These are phyloP conservation scores for Alosa alosa DNA, from an alignment of 2,113 vertebrate species.

Conservation along the genomic window DNA sequence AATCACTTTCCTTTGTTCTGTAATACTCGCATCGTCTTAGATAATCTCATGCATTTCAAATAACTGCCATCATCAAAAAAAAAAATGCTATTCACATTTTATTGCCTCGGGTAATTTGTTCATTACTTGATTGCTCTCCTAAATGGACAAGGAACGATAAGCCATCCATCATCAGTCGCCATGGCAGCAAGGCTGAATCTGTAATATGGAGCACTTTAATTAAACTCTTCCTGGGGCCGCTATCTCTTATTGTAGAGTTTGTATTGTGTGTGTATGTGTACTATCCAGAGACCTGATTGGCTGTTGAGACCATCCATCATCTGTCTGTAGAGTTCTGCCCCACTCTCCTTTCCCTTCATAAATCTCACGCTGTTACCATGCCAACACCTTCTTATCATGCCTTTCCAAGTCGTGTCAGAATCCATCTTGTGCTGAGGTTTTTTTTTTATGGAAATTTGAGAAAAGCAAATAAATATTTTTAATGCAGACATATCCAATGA, in stretches of 20 bases:
- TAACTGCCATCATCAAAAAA: conserved; percentile 7
- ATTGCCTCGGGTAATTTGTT: background rate
- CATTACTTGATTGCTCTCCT: background rate
- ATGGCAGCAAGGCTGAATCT: background rate
- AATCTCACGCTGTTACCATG: conserved; percentile 3
- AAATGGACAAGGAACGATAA: background rate
- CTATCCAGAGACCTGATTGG: background rate
- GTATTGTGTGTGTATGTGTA: background rate
- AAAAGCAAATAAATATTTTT: conserved; percentile 55
- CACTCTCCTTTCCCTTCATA: background rate
- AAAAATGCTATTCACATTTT: background rate
- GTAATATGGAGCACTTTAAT: background rate
- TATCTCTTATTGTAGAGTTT: background rate
- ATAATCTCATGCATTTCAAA: conserved; percentile 24
- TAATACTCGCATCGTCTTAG: conserved; percentile 3
- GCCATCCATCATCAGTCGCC: background rate
- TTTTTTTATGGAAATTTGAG: conserved; percentile 43
- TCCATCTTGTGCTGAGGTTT: background rate
- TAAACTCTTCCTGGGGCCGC: background rate
- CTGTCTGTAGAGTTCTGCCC: background rate
- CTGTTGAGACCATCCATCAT: background rate
- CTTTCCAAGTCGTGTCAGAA: background rate
- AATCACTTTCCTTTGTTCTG: conserved; percentile 29
- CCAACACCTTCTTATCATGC: background rate
- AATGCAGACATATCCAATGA: conserved; percentile 40